Conservation (phyloP, 2,113 vertebrate genomes). For the Boleophthalmus pectinirostris region DNA sequence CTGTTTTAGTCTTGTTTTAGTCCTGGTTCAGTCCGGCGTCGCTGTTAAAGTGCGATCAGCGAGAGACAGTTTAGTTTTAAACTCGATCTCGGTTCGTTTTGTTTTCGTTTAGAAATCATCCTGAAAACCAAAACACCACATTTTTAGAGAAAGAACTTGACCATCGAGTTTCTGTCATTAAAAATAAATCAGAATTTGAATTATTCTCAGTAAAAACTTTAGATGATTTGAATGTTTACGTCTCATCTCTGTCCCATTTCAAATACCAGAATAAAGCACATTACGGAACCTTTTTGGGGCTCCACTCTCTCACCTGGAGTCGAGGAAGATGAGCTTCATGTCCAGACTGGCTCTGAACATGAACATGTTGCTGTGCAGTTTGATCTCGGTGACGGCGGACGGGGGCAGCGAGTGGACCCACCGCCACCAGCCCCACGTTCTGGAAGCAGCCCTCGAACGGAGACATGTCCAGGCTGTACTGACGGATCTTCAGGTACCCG, state of each 20-base stretch:
- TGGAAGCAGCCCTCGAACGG: slow-evolving; percentile 98
- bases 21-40: too few species aligned
- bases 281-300: not conserved
- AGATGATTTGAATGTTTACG: too few species aligned
- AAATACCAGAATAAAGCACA: not conserved
- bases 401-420: slow-evolving; percentile 95
- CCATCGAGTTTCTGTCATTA: too few species aligned
- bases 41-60: too few species aligned
- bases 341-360: slow-evolving; percentile 98
- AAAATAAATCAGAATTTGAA: too few species aligned
- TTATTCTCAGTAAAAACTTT: too few species aligned
- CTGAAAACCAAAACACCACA: too few species aligned
- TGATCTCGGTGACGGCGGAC: slow-evolving; percentile 96
- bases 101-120: too few species aligned
- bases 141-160: too few species aligned
- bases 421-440: slow-evolving; percentile 96
- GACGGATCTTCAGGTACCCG: slow-evolving; percentile 96
- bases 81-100: too few species aligned
- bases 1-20: too few species aligned
- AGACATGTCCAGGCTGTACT: slow-evolving; percentile 97
- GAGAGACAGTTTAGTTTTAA: too few species aligned
- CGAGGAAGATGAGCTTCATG: slow-evolving; percentile 98
- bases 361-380: slow-evolving; percentile 98
- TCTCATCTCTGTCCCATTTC: not conserved
- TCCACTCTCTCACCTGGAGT: slow-evolving; percentile 83